These are phyloP conservation scores for Brienomyrus brachyistius DNA, from an alignment of 2,113 vertebrate species.

Conservation along the genomic window DNA sequence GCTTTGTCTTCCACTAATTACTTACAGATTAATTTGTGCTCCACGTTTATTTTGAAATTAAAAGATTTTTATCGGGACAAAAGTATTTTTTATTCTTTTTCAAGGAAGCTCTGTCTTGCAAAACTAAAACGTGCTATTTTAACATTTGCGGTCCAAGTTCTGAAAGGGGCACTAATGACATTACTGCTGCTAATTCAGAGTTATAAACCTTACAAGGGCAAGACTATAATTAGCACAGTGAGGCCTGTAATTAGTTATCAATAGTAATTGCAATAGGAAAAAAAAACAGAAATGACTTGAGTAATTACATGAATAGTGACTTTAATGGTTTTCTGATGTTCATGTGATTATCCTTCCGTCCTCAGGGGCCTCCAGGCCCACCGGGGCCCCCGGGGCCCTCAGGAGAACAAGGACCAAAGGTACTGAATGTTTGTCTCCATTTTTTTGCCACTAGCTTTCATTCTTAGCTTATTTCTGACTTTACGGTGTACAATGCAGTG, in stretches of 20 bases:
- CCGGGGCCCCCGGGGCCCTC: not conserved
- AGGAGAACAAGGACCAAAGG: constrained; percentile 17
- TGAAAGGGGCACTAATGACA: not conserved
- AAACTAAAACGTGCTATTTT: not conserved
- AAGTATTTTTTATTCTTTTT: not conserved
- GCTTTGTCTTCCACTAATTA: not conserved
- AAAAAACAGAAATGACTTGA: not conserved
- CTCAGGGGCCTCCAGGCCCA: constrained; percentile 7
- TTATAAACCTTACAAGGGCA: not conserved
- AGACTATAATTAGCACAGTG: not conserved
- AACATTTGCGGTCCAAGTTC: not conserved
- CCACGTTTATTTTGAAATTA: not conserved
- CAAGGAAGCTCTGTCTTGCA: not conserved
- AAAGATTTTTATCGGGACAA: not conserved
- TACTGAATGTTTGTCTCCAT: not conserved
- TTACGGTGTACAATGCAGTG: not conserved
- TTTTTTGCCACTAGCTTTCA: not conserved
- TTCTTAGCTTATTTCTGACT: not conserved
- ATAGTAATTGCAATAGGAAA: not conserved
- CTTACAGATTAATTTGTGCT: not conserved
- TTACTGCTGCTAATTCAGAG: not conserved
- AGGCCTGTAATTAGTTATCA: not conserved
- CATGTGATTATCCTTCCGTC: not conserved
- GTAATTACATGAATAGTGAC: not conserved
- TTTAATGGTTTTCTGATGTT: not conserved